Evolutionary conservation across 2,797 vertebrate species (phyloP), one percentile per base, ranked within the genome.

Genomic region (Ctenochaetus hawaiiensis): DNA sequence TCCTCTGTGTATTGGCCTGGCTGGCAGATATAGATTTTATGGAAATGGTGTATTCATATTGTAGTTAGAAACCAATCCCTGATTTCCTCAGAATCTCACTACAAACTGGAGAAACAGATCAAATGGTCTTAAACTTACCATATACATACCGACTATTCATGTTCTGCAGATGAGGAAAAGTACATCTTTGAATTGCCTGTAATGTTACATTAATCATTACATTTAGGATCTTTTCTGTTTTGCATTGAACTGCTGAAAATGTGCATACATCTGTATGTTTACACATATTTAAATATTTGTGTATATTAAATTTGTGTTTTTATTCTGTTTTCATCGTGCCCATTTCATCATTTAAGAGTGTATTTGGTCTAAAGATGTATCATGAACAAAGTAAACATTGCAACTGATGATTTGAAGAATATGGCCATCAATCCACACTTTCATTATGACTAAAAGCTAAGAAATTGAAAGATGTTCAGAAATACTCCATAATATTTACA

Each of bases 311-410:
- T 90, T 82, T 94, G 81, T 93, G 91, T 92, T 94, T 92, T 88
- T 94, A 92, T 91, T 92, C 83, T 91, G 91, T 90, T 85, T 91
- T 89, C 87, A 90, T 87, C 80, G 85, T 90, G 96, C 96, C 94
- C 93, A 95, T 96, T 96, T 95, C 96, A 96, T 96, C 95, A 95
- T 97, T 97, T 96, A 95, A 95, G 93, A 95, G 96, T 97, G 96
- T 97, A 96, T 97, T 96, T 96, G 96, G 95, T 97, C 94, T 95
- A 94, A 95, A 96, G 95, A 96, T 96, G 94, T 96, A 96, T 96
- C 95, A 96, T 96, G 95, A 96, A 95, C 96, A 95, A 96, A 97
- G 97, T 97, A 97, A 97, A 97, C 94, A 93, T 91, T 95, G 92
- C 94, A 94, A 95, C 93, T 95, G 78, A 94, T 94, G 56, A 68